Percentiles rank a stretch among this genome's conserved stretches.
Conservation (phyloP, 2,113 vertebrate genomes). For the Echinops telfairi region DNA sequence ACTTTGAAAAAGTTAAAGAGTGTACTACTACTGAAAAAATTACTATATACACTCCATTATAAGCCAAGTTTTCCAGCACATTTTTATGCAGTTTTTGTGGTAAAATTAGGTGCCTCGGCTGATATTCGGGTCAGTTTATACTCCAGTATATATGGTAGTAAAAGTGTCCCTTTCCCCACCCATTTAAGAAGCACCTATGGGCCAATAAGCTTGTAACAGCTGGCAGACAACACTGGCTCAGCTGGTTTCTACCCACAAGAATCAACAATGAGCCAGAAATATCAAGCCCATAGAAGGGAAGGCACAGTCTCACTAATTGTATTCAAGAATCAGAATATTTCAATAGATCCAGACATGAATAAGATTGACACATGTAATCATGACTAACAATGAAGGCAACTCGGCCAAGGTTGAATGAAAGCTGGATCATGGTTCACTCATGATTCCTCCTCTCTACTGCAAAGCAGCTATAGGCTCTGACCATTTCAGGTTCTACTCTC, state of each 20-base stretch:
- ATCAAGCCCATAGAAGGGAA: not conserved
- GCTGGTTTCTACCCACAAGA: not conserved
- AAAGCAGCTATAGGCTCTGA: not conserved
- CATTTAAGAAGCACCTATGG: not conserved
- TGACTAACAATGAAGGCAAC: not conserved
- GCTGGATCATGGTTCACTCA: not conserved
- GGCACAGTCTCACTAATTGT: not conserved
- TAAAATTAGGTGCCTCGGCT: no score
- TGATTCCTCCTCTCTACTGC: not conserved
- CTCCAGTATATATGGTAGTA: not conserved
- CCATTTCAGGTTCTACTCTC: not conserved
- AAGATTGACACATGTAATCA: not conserved
- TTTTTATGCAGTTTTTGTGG: no score
- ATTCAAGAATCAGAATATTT: not conserved
- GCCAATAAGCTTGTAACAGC: not conserved
- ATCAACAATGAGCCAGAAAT: constrained; percentile 43
- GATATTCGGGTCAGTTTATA: no score
- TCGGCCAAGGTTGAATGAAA: not conserved
- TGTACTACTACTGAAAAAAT: not conserved
- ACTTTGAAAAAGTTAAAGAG: constrained; percentile 5
- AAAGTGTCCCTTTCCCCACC: constrained; percentile 10
- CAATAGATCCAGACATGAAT: not conserved
- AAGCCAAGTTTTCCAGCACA: no score
- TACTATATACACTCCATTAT: no score
- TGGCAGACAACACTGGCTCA: not conserved